Evolutionary conservation across 2,888 invertebrate species (phyloP).

Genomic region (Chalcosyrphus nemorum): DNA sequence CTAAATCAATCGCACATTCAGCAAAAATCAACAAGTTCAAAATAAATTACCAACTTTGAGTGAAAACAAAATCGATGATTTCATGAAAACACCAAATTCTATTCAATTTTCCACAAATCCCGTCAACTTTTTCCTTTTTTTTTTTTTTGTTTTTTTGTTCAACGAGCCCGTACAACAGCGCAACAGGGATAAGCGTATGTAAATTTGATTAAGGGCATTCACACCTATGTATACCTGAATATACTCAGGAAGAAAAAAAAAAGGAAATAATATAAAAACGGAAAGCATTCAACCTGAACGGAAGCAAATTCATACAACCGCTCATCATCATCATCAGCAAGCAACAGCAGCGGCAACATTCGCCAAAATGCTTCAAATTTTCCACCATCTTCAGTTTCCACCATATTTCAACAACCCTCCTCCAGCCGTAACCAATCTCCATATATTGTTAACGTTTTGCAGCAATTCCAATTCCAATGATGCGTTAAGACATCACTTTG

Average conservation of each 20-base stretch:
- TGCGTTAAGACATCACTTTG: constrained; percentile 54
- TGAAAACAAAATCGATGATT: constrained; percentile 33
- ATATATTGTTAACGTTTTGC: constrained; percentile 26
- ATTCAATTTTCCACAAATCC: constrained; percentile 44
- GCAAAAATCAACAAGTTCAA: constrained; percentile 17
- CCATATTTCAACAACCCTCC: neutral
- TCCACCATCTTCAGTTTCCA: neutral
- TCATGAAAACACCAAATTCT: constrained; percentile 20
- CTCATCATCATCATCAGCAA: constrained; percentile 20
- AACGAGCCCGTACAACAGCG: neutral
- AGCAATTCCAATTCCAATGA: constrained; percentile 39
- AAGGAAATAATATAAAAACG: neutral
- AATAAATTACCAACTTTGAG: constrained; percentile 19
- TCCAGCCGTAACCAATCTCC: neutral
- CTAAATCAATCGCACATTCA: constrained; percentile 21
- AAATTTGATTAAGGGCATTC: constrained; percentile 51
- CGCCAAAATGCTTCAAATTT: constrained; percentile 27
- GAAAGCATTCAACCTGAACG: constrained; percentile 15
- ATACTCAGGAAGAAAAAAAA: neutral
- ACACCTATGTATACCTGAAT: constrained; percentile 24
- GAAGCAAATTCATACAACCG: constrained; percentile 30
- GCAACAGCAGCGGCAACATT: constrained; percentile 1
- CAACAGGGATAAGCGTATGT: constrained; percentile 32
- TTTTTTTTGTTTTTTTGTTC: neutral
- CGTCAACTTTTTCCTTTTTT: neutral